These are phyloP conservation scores for Drosophila repletoides DNA, from an alignment of 1,140 invertebrate genomes.

Conservation along the genomic window DNA sequence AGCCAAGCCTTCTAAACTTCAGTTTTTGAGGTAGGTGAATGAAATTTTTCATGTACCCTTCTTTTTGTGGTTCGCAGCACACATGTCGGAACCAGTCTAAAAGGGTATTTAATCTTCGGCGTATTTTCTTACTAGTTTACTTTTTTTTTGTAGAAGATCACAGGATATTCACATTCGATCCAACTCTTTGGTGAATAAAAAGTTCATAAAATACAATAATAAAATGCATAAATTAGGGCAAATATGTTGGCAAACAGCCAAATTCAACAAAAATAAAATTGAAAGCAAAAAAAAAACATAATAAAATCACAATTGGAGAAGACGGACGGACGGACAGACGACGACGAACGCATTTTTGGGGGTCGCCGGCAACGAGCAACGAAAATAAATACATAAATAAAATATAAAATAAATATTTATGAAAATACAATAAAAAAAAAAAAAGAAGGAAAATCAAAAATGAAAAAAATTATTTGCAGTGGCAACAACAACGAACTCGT, in stretches of 20 bases:
- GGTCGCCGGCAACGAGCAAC: conserved; percentile 10
- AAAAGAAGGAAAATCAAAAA: not conserved
- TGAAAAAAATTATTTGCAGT: conserved; percentile 3
- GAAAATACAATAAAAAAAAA: conserved; percentile 5
- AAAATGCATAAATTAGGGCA: conserved; percentile 34
- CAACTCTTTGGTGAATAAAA: conserved; percentile 3
- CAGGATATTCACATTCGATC: conserved; percentile 17
- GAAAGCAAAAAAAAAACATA: not conserved
- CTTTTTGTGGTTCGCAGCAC: no score
- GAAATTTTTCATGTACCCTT: no score
- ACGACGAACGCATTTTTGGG: conserved; percentile 5
- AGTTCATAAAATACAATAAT: conserved; percentile 20
- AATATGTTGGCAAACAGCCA: conserved; percentile 33
- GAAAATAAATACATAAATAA: conserved; percentile 21
- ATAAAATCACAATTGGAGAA: conserved; percentile 27
- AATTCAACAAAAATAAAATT: not conserved
- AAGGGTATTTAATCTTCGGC: no score
- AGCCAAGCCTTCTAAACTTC: no score
- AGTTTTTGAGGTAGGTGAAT: no score
- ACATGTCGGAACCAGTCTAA: no score
- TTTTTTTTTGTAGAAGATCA: no score
- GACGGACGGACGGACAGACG: not conserved
- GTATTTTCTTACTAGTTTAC: not conserved
- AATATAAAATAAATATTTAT: conserved; percentile 30
- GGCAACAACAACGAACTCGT: no score